These are phyloP conservation scores for Hyposoter dolosus DNA, from an alignment of 2,888 invertebrate genomes.

Conservation along the genomic window DNA sequence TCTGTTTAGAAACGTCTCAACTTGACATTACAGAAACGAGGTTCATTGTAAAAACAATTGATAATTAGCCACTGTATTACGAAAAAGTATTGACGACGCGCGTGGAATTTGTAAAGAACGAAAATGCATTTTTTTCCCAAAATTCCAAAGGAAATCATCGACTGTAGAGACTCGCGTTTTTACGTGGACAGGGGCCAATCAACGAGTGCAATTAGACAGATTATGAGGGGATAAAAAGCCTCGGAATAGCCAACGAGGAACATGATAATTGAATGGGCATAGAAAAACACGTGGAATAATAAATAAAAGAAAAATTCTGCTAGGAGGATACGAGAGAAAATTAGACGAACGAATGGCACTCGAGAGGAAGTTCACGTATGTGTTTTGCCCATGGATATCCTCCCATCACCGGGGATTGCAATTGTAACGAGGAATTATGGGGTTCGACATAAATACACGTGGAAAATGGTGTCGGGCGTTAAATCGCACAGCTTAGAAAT, in stretches of 20 bases:
- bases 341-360: conserved; percentile 31
- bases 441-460: conserved; percentile 24
- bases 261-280: conserved; percentile 47
- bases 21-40: conserved; percentile 10
- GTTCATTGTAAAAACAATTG: not conserved
- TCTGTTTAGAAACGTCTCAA: conserved; percentile 48
- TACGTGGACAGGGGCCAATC: not conserved
- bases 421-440: conserved; percentile 42
- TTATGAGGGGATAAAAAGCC: conserved; percentile 33
- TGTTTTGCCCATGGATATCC: conserved; percentile 38
- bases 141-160: not conserved
- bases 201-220: conserved; percentile 28
- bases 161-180: not conserved
- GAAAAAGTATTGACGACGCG: not conserved
- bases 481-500: not conserved
- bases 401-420: not conserved
- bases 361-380: conserved; percentile 20
- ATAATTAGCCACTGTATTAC: not conserved
- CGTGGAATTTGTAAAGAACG: too few species aligned
- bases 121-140: not conserved
- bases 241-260: conserved; percentile 19
- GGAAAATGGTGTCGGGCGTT: conserved; percentile 13
- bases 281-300: not conserved
- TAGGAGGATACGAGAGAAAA: conserved; percentile 18
- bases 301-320: not conserved